Base-by-base conservation (phyloP, 2,888 invertebrate species). In the Epinotia demarniana region DNA sequence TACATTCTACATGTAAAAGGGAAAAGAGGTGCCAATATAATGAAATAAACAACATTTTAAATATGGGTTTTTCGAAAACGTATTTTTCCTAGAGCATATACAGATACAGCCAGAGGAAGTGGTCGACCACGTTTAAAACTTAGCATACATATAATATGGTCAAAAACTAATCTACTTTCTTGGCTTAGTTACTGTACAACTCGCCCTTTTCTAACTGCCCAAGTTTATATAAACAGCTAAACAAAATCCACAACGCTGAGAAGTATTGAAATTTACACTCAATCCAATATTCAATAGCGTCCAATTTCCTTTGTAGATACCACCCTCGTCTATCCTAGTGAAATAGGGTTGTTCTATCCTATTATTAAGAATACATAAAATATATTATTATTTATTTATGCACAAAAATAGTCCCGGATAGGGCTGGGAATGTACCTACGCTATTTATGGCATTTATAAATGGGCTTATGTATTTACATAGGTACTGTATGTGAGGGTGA, bases 321-420 rank as follows among this genome's bases (percentile, higher is more conserved):
- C 78, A 77, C 86, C 87, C 87, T 90, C 81, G 77, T 86, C 89
- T 90, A 90, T 84, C 77, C 78, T 82, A 81, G 83, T 39, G 55
- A 61, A 79, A 82, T 87, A 87, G 84, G 84, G 86, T 82, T 82
- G 80, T 78, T 82, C 80, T 83, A 82, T 82, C 83, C 79, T 80
- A 80, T 77, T 79, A 75, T 76, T 73, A 69, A 60, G 75, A 78
- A 79, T 81, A 84, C 80, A 81, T 78, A 79, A 76, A 77, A 79
- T 78, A 77, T 73, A 76, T 78, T 78, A 79, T 77, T 82, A 79
- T 83, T 84, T 83, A 83, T 75, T 82, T 86, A 84, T 85, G 84
- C 84, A 77, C 72, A 79, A 78, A 79, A 79, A 77, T 79, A 81
- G 78, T 78, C 78, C 57, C 78, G 78, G 79, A 86, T 87, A 83